Conservation (phyloP, 2,113 vertebrate genomes). For the Anas platyrhynchos region DNA sequence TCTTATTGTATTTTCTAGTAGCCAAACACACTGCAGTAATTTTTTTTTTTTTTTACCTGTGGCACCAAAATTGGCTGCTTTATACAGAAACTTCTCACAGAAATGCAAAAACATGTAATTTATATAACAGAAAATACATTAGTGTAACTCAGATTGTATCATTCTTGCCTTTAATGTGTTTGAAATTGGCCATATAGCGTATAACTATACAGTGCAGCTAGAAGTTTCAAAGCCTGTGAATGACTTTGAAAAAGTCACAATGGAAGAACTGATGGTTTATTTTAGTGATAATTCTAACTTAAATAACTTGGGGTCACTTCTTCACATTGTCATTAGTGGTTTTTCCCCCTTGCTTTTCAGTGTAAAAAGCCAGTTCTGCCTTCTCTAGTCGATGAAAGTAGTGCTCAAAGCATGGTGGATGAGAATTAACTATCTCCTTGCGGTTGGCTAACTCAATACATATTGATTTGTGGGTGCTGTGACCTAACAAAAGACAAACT, state of each 20-base stretch:
- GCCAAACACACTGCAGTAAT: neutral
- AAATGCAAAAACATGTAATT: neutral
- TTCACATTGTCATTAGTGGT: neutral
- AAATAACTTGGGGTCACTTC: neutral
- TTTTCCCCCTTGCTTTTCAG: neutral
- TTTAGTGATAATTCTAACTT: neutral
- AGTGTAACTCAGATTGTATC: neutral
- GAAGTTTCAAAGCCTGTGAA: neutral
- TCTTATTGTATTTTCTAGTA: neutral
- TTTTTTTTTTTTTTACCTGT: neutral
- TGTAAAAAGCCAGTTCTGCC: neutral
- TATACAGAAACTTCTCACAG: neutral
- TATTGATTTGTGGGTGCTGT: constrained; percentile 50
- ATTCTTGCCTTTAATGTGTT: neutral
- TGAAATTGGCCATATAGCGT: neutral
- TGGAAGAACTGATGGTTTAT: neutral
- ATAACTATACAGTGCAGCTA: neutral
- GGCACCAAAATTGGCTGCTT: neutral
- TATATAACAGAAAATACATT: neutral
- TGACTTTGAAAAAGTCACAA: neutral
- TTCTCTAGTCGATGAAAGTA: neutral
- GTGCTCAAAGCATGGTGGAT: neutral
- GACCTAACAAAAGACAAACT: constrained; percentile 3
- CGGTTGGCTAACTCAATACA: constrained; percentile 3
- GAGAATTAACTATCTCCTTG: constrained; percentile 23